Evolutionary conservation across 2,888 invertebrate genomes (phyloP), one percentile per base, ranked within the genome.

Genomic region (Lepeophtheirus nordmannii): DNA sequence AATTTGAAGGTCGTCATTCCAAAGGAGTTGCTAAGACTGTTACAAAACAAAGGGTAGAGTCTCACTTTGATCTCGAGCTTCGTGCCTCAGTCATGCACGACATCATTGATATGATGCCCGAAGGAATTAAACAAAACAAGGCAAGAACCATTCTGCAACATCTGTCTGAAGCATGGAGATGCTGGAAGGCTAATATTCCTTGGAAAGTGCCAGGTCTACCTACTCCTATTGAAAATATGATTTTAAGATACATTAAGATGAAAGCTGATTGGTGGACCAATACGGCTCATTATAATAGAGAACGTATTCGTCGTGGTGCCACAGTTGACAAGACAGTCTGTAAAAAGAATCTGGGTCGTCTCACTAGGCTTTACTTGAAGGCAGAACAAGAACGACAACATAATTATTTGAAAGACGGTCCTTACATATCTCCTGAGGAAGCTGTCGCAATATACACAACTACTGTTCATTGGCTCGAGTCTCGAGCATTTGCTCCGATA

Each of bases 251-350:
- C 77, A 98, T 99, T 12, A 98, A 98, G 77, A 97, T 98, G 86
- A 99, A 99, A 76, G 98, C 98, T 0, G 98, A 99, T 77, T 99
- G 98, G 98, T 99, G 98, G 98, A 99, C 98, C 0, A 99, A 98
- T 77, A 98, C 98, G 0, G 97, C 98, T 0, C 98, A 99, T 76
- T 99, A 99, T 78, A 99, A 99, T 78, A 83, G 98, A 57, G 98
- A 99, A 77, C 82, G 98, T 72, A 98, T 99, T 70, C 84, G 98
- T 3, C 84, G 98, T 71, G 98, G 98, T n/a, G 98, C 98, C 62
- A 99, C 98, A 0, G 98, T 98, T 17, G 98, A 99, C 76, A 99
- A 99, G 77, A 99, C 98, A 0, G 98, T 99, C 0, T 99, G 98
- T 77, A 99, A 99, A 79, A 99, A 99, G 80, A 99, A 99, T 79